Evolutionary conservation across 2,888 invertebrate species (phyloP), one percentile per base, ranked within the genome.

Genomic region (Lutraria lutraria): DNA sequence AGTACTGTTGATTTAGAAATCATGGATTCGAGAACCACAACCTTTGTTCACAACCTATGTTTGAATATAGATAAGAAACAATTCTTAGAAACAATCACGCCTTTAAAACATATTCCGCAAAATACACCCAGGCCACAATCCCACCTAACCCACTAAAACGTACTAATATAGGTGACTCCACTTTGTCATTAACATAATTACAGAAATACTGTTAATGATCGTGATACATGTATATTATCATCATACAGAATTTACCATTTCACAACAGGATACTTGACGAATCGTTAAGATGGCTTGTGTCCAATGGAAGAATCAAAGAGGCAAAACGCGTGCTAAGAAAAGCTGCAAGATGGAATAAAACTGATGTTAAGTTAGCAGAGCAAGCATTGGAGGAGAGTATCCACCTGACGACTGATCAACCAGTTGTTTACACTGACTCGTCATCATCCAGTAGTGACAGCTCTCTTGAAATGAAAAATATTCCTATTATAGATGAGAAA

Each of bases 211-310:
- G 4, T 43, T 43, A 43, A 43, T 8, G 8, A 43, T 43, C 43
- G 43, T 43, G 43, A 8, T 43, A 43, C 8, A 43, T 8, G n/a
- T 43, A 43, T 8, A 43, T 43, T 8, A 43, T 43, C 8, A 43
- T 4, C 43, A 43, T 43, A 43, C 43, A 43, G 8, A 43, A 43
- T 43, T 43, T 43, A 43, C 43, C 43, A 43, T 68, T 68, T 25
- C 25, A 3, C 29, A 0, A 6, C 56, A 95, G 95, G 92, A 81
- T 93, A 29, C 81, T 91, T 0, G 94, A 95, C 21, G 95, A 95
- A 83, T 94, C 94, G 0, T 60, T 94, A 8, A 90, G 95, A 29
- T 95, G 95, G 95, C 88, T 95, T 12, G 80, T 93, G 12, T 92
- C 92, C 0, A 94, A 95, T 83, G 93, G 93, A 0, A 91, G 88